Evolutionary conservation across 2,797 vertebrate species (phyloP).

Genomic region (Naso thynnoides): DNA sequence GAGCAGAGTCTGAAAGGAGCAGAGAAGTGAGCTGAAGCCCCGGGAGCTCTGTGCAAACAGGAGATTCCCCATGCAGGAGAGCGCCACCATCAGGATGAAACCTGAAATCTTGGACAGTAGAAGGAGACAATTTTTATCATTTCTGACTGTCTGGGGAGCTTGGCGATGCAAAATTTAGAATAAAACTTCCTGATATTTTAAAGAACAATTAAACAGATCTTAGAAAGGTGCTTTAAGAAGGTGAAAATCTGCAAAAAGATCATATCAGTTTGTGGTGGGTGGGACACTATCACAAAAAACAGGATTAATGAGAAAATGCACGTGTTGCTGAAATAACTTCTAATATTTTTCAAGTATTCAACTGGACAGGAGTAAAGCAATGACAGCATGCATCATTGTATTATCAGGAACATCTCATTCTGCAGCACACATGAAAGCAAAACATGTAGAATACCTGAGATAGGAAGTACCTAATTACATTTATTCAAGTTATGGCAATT

Average conservation of each 20-base stretch:
- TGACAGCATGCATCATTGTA: background rate
- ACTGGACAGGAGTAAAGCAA: too few species aligned
- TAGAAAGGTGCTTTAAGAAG: background rate
- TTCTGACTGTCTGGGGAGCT: background rate
- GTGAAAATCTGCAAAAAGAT: background rate
- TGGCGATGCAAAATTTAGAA: background rate
- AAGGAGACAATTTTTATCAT: background rate
- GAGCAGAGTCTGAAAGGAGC: slow-evolving; percentile 58
- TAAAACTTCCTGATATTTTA: background rate
- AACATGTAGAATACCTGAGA: too few species aligned
- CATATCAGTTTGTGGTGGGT: background rate
- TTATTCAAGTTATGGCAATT: too few species aligned
- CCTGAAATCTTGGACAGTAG: slow-evolving; percentile 74
- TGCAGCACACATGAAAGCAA: too few species aligned
- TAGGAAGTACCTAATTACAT: too few species aligned
- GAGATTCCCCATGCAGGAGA: slow-evolving; percentile 64
- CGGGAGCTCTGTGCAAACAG: slow-evolving; percentile 51
- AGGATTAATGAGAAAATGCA: background rate
- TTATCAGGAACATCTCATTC: too few species aligned
- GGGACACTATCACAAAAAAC: background rate
- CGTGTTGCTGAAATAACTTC: too few species aligned
- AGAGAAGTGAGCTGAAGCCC: slow-evolving; percentile 44
- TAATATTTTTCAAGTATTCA: too few species aligned
- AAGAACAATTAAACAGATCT: background rate
- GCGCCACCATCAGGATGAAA: slow-evolving; percentile 69